Percentiles rank a stretch among this genome's conserved stretches.
phyloP scores from a whole-genome alignment of 2,113 vertebrate genomes.

The Sander lucioperca region DNA sequence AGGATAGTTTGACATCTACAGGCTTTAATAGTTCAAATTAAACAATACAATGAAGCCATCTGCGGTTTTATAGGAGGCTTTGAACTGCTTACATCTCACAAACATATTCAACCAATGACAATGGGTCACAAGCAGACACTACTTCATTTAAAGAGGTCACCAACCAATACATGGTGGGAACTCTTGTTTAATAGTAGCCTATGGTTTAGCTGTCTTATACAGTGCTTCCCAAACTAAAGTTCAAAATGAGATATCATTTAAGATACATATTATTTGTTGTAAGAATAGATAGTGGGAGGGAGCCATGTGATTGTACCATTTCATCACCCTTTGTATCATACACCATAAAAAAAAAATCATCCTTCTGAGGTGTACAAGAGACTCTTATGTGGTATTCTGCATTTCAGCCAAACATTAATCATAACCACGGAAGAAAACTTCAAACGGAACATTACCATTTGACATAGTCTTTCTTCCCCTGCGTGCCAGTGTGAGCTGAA shows the following conservation, averaged over 20 bases:
- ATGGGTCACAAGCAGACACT: background rate
- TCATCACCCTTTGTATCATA: background rate
- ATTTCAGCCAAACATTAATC: too few species aligned
- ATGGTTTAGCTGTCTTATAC: background rate
- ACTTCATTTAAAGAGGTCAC: background rate
- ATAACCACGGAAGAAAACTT: background rate
- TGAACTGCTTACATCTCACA: background rate
- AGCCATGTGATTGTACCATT: background rate
- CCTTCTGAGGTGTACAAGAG: background rate
- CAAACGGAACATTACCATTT: conserved; percentile 63
- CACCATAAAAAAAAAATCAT: too few species aligned
- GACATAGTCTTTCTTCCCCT: conserved; percentile 49
- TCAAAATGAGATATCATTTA: background rate
- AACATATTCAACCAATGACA: background rate
- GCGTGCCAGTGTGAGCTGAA: conserved; percentile 78
- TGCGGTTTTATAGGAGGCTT: background rate
- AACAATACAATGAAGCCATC: background rate
- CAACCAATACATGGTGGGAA: background rate
- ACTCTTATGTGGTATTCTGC: background rate
- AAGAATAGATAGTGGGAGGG: background rate
- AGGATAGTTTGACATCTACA: background rate
- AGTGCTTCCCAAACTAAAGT: background rate
- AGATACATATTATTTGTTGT: background rate
- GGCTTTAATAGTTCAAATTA: background rate
- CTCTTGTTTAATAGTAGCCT: too few species aligned